These are phyloP conservation scores for Pipistrellus kuhlii DNA, from an alignment of 2,797 vertebrate species.

Conservation along the genomic window DNA sequence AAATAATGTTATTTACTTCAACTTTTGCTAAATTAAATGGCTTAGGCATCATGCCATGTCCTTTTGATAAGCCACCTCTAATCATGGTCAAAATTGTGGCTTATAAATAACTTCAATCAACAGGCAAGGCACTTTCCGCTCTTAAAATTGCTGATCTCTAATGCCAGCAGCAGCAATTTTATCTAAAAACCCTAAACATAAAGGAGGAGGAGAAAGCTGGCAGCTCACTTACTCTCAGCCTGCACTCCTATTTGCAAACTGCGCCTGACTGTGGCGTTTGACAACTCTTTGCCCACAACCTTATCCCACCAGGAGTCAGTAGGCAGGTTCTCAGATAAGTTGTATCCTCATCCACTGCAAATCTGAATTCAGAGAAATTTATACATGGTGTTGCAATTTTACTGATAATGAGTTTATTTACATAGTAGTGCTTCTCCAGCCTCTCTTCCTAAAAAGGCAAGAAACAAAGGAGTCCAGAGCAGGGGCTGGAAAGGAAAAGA, in stretches of 20 bases:
- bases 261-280: not conserved
- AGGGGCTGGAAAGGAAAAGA: not conserved
- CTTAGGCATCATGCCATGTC: not conserved
- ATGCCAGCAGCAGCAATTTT: not conserved
- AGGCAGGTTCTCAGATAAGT: not conserved
- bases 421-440: slow-evolving; percentile 5
- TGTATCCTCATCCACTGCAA: not conserved
- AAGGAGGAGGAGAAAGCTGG: not conserved
- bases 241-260: not conserved
- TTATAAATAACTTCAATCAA: slow-evolving; percentile 68
- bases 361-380: not conserved
- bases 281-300: not conserved
- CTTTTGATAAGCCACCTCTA: slow-evolving; percentile 57
- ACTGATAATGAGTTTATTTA: slow-evolving; percentile 40
- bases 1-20: slow-evolving; percentile 62
- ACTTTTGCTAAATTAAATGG: slow-evolving; percentile 53
- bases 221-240: not conserved
- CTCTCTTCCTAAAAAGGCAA: not conserved
- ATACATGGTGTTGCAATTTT: slow-evolving; percentile 1
- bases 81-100: slow-evolving; percentile 26
- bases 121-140: not conserved
- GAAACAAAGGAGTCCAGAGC: not conserved
- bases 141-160: slow-evolving; percentile 43
- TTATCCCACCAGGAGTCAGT: not conserved
- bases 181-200: not conserved